A percentile compares a stretch with the other conserved stretches of the same genome.
These are phyloP conservation scores for Rhingia campestris DNA, from an alignment of 2,888 invertebrate species.

Conservation along the genomic window DNA sequence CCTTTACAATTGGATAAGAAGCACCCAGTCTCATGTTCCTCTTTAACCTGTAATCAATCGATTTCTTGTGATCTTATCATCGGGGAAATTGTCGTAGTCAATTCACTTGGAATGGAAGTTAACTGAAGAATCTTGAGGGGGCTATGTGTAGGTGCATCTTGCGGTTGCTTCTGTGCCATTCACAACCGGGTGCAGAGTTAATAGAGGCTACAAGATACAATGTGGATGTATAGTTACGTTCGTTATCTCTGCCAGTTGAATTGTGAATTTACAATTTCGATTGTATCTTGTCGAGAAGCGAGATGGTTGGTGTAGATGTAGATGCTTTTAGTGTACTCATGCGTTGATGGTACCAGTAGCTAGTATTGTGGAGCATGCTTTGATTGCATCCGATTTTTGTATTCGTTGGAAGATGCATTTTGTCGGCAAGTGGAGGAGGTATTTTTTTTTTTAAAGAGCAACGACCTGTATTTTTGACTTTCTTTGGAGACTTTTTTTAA, in stretches of 20 bases:
- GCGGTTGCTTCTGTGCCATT: conserved; percentile 26
- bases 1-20: conserved; percentile 15
- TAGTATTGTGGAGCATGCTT: conserved; percentile 11
- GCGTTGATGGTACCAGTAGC: conserved; percentile 42
- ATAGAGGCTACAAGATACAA: conserved; percentile 24
- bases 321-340: conserved; percentile 42
- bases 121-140: conserved; percentile 1
- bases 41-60: conserved; percentile 72
- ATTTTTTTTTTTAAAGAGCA: conserved; percentile 30
- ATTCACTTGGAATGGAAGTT: conserved; percentile 30
- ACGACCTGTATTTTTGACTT: conserved; percentile 11
- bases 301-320: neutral
- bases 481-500: too few species aligned
- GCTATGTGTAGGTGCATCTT: conserved; percentile 21
- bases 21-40: conserved; percentile 47
- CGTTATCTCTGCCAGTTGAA: conserved; percentile 69
- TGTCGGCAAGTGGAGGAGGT: neutral
- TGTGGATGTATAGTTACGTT: conserved; percentile 27
- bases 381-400: conserved; percentile 33
- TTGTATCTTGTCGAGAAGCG: conserved; percentile 40
- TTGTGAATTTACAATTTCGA: conserved; percentile 67
- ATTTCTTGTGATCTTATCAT: conserved; percentile 69
- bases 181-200: conserved; percentile 13
- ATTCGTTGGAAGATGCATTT: neutral
- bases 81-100: conserved; percentile 63